Evolutionary conservation across 2,888 invertebrate species (phyloP).

Genomic region (Tenodera sinensis): DNA sequence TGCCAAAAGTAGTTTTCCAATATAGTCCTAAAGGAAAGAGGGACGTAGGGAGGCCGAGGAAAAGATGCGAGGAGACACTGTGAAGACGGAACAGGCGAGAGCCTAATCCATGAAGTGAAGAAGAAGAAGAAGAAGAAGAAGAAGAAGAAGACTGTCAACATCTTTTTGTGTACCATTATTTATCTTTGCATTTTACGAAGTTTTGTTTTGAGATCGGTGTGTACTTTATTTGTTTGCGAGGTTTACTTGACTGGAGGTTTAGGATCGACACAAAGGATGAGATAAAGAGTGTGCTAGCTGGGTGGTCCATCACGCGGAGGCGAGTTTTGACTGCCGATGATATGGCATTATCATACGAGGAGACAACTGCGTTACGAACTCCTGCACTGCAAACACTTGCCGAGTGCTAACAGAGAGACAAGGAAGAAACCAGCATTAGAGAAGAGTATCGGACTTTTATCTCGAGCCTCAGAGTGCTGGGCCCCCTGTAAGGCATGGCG

Average conservation of each 20-base stretch:
- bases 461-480: not conserved
- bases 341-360: not conserved
- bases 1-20: no score
- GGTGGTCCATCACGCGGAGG: not conserved
- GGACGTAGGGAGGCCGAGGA: no score
- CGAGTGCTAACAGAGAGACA: not conserved
- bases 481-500: not conserved
- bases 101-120: no score
- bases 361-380: not conserved
- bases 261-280: not conserved
- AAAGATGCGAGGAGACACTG: no score
- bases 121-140: no score
- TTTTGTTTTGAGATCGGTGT: no score
- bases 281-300: not conserved
- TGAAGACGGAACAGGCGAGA: no score
- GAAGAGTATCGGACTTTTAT: not conserved
- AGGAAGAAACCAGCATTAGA: not conserved
- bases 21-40: no score
- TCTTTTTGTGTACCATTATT: no score
- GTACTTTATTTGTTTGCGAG: no score
- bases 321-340: not conserved
- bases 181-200: no score
- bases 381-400: not conserved
- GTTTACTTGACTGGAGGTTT: not conserved
- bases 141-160: no score